Evolutionary conservation across 1,140 invertebrate genomes (phyloP), one percentile per base, ranked within the genome.

Genomic region (Aphaenogaster floridana): DNA sequence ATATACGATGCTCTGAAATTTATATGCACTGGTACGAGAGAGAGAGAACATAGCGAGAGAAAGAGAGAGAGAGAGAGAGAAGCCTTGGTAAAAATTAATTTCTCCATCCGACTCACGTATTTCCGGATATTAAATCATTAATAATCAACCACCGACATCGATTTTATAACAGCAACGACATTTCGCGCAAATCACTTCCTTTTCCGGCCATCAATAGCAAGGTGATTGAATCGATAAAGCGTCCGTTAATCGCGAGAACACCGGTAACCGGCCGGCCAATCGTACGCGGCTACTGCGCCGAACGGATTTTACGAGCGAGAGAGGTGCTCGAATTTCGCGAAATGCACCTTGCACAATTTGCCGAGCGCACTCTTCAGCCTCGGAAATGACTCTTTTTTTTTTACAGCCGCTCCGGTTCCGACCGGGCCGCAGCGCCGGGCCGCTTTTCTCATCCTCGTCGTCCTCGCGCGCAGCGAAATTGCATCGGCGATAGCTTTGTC

Each of bases 391-490:
- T 63, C 6, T 69, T 8, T 48, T 66, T 66, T 83, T 59, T 72
- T 54, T 39, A 57, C 45, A 84, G 54, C 34, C 68, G 80, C 28
- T 61, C 34, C 34, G 69, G 42, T 76, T 61, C 42, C 69, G 69
- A n/a, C 28, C 34, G 54, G 39, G 36, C 63, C 48, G 39, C 66
- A 74, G 39, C n/a, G 34, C 28, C 42, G 42, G 15, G 48, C 79
- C 39, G 79, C 13, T 84, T 74, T 74, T 63, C 80, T 84, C 80
- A 13, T 52, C 63, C 45, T 61, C 50, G 61, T 69, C 64, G 36
- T 81, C 39, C 64, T 71, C 45, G 39, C 36, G 45, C 9, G 39
- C 28, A 21, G 34, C 63, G 28, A 90, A 90, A 90, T 88, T 89
- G 80, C 80, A 80, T 89, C 80, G 69, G 64, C 77, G 45, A 36